A percentile compares a stretch with the other conserved stretches of the same genome.
These are phyloP conservation scores for Masnerella sp. DNA, from an alignment of 2,888 invertebrate species.

Conservation along the genomic window DNA sequence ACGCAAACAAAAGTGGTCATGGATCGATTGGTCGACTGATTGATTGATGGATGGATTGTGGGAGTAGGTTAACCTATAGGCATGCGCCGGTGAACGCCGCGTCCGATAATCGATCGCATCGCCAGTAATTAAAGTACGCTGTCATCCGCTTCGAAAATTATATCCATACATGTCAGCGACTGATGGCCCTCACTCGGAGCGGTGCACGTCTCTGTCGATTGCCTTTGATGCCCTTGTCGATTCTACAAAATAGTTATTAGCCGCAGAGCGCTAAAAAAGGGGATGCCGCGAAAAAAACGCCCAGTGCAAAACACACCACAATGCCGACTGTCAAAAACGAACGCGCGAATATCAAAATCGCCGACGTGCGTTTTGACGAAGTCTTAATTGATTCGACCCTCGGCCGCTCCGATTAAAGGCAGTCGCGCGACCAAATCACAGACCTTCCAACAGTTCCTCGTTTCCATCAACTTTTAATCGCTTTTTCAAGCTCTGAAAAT, in stretches of 20 bases:
- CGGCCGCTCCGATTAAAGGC: constrained; percentile 36
- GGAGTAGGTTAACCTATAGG: constrained; percentile 44
- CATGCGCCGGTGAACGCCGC: constrained; percentile 13
- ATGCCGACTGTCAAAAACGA: constrained; percentile 42
- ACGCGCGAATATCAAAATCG: constrained; percentile 33
- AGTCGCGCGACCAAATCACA: constrained; percentile 17
- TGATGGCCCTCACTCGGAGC: constrained; percentile 39
- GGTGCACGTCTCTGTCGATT: constrained; percentile 46
- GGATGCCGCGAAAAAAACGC: constrained; percentile 2
- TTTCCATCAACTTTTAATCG: constrained; percentile 32
- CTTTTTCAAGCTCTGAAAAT: constrained; percentile 9
- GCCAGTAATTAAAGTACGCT: constrained; percentile 57
- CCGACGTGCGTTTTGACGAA: constrained; percentile 40
- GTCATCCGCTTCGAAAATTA: constrained; percentile 59
- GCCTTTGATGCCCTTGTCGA: constrained; percentile 53
- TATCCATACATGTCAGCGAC: constrained; percentile 51
- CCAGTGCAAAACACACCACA: constrained; percentile 17
- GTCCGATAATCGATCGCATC: constrained; percentile 46
- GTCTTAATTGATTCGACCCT: constrained; percentile 46
- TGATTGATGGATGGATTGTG: constrained; percentile 34
- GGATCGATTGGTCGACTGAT: constrained; percentile 18
- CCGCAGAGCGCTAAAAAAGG: constrained; percentile 24
- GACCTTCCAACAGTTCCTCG: constrained; percentile 22
- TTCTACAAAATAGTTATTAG: constrained; percentile 51
- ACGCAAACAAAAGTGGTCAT: too few species aligned